These are phyloP conservation scores for Columba guinea DNA, from an alignment of 2,797 vertebrate species.

Conservation along the genomic window DNA sequence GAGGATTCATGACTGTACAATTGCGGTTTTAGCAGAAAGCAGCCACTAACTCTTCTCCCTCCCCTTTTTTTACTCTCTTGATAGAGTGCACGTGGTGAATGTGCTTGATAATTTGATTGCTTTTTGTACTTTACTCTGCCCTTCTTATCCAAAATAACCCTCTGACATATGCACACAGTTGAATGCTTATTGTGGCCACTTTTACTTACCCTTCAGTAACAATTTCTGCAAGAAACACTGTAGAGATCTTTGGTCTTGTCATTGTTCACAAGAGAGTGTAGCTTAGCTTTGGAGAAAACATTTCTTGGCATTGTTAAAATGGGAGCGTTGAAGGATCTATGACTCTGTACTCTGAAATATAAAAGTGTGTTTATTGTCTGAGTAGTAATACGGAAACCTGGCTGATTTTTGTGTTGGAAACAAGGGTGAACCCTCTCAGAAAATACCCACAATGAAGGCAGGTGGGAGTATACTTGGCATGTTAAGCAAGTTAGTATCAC, in stretches of 20 bases:
- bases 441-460: background rate
- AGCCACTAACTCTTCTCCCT: slow-evolving; percentile 8
- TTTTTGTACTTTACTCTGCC: background rate
- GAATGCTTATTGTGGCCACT: background rate
- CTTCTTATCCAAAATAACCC: background rate
- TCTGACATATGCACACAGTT: background rate
- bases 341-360: background rate
- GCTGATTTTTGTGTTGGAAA: background rate
- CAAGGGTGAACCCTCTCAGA: background rate
- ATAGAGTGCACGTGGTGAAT: background rate
- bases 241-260: background rate
- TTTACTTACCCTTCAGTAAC: background rate
- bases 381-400: background rate
- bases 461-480: background rate
- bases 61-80: background rate
- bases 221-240: background rate
- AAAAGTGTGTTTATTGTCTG: background rate
- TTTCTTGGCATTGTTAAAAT: background rate
- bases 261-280: background rate
- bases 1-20: background rate
- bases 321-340: background rate
- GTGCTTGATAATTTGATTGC: background rate
- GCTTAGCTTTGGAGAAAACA: background rate
- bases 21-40: slow-evolving; percentile 6
- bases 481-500: background rate